Base-by-base conservation (phyloP, 2,888 invertebrate genomes). In the Hemicrepidius hirtus region DNA sequence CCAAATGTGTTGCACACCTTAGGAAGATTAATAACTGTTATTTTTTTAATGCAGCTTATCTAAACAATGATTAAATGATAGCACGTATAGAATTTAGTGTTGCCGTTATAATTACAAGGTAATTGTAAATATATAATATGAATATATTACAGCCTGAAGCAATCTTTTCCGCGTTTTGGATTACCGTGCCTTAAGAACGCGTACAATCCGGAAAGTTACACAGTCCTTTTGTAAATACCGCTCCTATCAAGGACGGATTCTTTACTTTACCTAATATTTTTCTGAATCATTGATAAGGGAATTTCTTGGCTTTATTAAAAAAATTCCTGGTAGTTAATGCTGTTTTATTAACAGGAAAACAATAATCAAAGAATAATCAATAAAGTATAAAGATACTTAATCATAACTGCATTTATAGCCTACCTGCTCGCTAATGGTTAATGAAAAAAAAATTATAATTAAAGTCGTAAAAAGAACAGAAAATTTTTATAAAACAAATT, bases 111-210 rank as follows among this genome's bases (percentile, higher is more conserved):
- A 57, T 57, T 37, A 20, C 57, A 57, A 57, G 57, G 57, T 37
- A 57, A 57, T 57, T 37, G 37, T 37, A 57, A 57, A 57, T 53
- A 20, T 21, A 50, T n/a, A n/a, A n/a, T 37, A 20, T 55, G 18
- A 57, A 57, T 57, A 57, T 37, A 37, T 37, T 9, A 12, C 21
- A 13, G 37, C 20, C 37, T 21, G 18, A 18, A 57, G 20, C 18
- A 0, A 18, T 18, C 57, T 57, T 57, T 57, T 57, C 57, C 57
- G 57, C 37, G 57, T 57, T 57, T 57, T 37, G 57, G 57, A 57
- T 35, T 57, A 57, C 37, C 16, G 32, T 1, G n/a, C 24, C 20
- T 20, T 18, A 28, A 53, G 53, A 57, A 37, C 37, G 37, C 35
- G 57, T 6, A 20, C 37, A 57, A 57, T 57, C 37, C 37, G 57